Evolutionary conservation across 2,797 vertebrate species (phyloP).

Genomic region (Hybognathus amarus): DNA sequence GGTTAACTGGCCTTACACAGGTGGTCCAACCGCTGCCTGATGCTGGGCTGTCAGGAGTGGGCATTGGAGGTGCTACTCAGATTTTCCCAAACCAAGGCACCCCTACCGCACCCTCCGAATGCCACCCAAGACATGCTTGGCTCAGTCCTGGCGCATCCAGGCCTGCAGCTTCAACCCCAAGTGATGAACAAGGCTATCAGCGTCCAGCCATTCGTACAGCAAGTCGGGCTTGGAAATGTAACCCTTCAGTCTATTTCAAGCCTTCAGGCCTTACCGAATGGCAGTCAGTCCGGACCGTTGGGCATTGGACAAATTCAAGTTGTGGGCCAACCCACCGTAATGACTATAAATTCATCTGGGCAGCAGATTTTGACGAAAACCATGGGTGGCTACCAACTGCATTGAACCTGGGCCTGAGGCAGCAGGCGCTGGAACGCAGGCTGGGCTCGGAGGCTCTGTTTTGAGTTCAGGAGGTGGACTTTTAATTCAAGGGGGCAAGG

Average conservation of each 20-base stretch:
- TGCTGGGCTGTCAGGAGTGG: conserved; percentile 72
- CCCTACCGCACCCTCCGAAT: conserved; percentile 72
- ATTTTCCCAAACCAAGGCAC: conserved; percentile 81
- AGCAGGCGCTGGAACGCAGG: conserved; percentile 72
- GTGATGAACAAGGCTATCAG: conserved; percentile 95
- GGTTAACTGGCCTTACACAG: conserved; percentile 88
- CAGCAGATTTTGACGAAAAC: conserved; percentile 90
- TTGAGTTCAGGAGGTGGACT: conserved; percentile 79
- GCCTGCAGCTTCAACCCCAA: conserved; percentile 83
- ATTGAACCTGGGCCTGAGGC: conserved; percentile 84
- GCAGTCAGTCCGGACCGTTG: conserved; percentile 86
- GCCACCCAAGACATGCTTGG: conserved; percentile 85
- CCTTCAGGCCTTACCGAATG: conserved; percentile 90
- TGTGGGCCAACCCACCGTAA: conserved; percentile 91
- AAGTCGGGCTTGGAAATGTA: conserved; percentile 90
- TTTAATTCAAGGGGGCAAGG: conserved; percentile 91
- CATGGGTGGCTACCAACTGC: conserved; percentile 88
- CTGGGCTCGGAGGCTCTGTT: conserved; percentile 73
- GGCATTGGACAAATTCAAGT: conserved; percentile 96
- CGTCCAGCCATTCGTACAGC: conserved; percentile 93
- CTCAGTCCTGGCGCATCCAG: conserved; percentile 82
- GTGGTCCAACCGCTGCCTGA: conserved; percentile 86
- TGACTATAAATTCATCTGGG: conserved; percentile 93
- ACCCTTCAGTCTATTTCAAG: conserved; percentile 93
- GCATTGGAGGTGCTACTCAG: conserved; percentile 77